These are phyloP conservation scores for Myathropa florea DNA, from an alignment of 2,888 invertebrate genomes.

Conservation along the genomic window DNA sequence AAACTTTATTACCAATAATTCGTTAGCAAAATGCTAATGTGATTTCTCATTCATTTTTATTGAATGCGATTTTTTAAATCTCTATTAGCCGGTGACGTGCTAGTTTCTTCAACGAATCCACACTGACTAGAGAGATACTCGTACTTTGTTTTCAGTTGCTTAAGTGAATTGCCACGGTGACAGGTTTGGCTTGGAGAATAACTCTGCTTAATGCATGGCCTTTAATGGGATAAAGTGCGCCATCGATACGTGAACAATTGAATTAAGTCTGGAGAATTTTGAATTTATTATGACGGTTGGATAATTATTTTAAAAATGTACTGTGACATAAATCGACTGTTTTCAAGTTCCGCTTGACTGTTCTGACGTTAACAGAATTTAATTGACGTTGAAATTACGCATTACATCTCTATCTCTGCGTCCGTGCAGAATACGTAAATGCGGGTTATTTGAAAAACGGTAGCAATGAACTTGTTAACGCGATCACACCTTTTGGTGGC, in stretches of 20 bases:
- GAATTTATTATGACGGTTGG: neutral
- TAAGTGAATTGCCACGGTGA: slow-evolving; percentile 6
- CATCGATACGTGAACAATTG: neutral
- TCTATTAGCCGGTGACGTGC: neutral
- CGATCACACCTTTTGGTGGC: neutral
- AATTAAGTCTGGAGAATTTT: neutral
- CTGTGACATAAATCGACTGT: neutral
- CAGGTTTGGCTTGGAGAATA: neutral
- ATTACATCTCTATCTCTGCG: neutral
- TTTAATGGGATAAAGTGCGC: slow-evolving; percentile 11
- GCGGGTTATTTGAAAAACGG: neutral
- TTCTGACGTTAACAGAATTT: neutral
- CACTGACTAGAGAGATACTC: neutral
- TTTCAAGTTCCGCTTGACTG: neutral
- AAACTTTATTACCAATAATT: neutral
- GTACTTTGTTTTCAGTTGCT: neutral
- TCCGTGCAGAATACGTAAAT: neutral
- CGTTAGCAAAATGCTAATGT: slow-evolving; percentile 24
- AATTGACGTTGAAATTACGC: neutral
- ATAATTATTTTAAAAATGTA: slow-evolving; percentile 5
- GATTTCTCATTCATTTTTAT: neutral
- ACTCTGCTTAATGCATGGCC: neutral
- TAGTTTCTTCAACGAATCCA: neutral
- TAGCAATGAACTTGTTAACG: slow-evolving; percentile 10
- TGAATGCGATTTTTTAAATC: neutral